Base-by-base conservation (phyloP, 2,888 invertebrate species). In the Mimumesa dahlbomi region DNA sequence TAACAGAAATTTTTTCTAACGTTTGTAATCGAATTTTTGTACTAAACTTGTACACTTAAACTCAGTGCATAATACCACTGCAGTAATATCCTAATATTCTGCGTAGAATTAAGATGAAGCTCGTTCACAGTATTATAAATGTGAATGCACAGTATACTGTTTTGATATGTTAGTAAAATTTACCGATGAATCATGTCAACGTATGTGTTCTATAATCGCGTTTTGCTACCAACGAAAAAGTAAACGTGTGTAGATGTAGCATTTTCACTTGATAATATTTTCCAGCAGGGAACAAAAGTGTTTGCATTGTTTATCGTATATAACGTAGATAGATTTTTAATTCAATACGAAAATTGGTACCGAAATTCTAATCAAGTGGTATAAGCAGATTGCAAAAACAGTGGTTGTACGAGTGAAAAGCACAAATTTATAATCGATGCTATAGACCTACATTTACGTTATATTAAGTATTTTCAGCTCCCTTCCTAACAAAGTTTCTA, bases 91-190 rank as follows among this genome's bases (percentile, higher is more conserved):
- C 18, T 63, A 62, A 59, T 74, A 74, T 53, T 79, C 40, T 52
- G 57, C 57, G 25, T 73, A 74, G 69, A 7, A 53, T 65, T 63
- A 70, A 64, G 48, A 62, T 56, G 18, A 71, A 49, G 58, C 53
- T 42, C 73, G 77, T 82, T 83, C 75, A 63, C 78, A 77, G 75
- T 81, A 79, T 81, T 82, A 77, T 58, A 50, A 66, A 71, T 34
- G 58, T 74, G 61, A 73, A 65, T 70, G 64, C 52, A 65, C 46
- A 54, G 49, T 73, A 43, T 61, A 76, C 52, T 58, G 62, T 75
- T 77, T 73, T 72, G 67, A 68, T 75, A 74, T 65, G 70, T 71
- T 72, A 46, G 29, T 58, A 53, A 65, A 66, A 49, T 67, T 72
- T 61, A 57, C 67, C 43, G 68, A 62, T 42, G 61, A 69, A 67